Conservation (phyloP, 2,113 vertebrate genomes). For the Erinaceus europaeus region DNA sequence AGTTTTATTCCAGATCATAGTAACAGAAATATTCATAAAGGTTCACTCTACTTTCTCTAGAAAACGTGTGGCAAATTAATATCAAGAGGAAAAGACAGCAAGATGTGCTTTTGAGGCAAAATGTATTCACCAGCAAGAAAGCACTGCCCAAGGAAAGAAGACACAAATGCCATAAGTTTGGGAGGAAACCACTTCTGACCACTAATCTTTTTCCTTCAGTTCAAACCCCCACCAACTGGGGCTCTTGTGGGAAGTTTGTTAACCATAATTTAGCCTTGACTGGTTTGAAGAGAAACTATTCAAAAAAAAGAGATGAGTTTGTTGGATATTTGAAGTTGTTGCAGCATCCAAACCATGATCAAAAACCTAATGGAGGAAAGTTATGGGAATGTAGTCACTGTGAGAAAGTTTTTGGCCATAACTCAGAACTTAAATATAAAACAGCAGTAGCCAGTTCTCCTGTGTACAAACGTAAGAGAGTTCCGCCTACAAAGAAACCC, state of each 20-base stretch:
- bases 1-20: constrained; percentile 21
- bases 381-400: constrained; percentile 60
- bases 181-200: constrained; percentile 16
- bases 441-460: constrained; percentile 16
- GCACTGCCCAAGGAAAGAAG: constrained; percentile 9
- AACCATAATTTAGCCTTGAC: constrained; percentile 52
- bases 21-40: constrained; percentile 27
- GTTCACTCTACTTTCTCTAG: constrained; percentile 51
- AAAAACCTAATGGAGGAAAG: constrained; percentile 47
- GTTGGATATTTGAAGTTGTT: constrained; percentile 47
- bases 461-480: constrained; percentile 48
- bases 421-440: constrained; percentile 49
- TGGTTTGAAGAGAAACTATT: constrained; percentile 65
- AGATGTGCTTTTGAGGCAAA: constrained; percentile 38
- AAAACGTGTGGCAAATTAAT: constrained; percentile 45
- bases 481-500: constrained; percentile 50
- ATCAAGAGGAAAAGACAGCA: neutral
- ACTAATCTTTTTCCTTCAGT: constrained; percentile 40
- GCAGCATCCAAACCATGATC: constrained; percentile 24
- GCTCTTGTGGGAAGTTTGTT: constrained; percentile 60
- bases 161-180: constrained; percentile 1
- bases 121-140: constrained; percentile 31
- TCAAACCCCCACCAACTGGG: constrained; percentile 70
- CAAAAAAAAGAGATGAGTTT: constrained; percentile 58
- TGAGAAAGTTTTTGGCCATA: constrained; percentile 60